phyloP scores from a whole-genome alignment of 2,797 vertebrate genomes.

The Crax fasciolata region DNA sequence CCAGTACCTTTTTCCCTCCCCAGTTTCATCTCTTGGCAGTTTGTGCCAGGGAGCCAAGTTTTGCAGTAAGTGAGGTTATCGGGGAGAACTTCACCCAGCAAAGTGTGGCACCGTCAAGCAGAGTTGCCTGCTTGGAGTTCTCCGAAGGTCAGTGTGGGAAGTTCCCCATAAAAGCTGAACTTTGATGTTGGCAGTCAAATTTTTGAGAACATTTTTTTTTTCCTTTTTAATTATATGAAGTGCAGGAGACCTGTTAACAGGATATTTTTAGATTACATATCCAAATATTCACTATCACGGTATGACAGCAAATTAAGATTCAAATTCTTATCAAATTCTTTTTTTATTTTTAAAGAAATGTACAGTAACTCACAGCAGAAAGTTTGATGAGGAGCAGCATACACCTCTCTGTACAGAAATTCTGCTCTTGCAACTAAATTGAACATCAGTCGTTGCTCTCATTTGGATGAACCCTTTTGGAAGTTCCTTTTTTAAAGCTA shows the following conservation, averaged over 20 bases:
- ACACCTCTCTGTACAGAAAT: background rate
- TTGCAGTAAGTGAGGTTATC: background rate
- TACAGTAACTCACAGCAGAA: background rate
- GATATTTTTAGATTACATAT: background rate
- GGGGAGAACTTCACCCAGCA: background rate
- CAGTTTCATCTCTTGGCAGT: background rate
- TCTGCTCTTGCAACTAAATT: background rate
- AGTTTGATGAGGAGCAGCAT: background rate
- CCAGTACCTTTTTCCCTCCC: background rate
- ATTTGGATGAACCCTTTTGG: slow-evolving; percentile 70
- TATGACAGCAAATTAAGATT: slow-evolving; percentile 21
- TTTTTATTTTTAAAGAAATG: background rate
- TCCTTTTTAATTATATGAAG: slow-evolving; percentile 23
- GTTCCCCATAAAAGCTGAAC: slow-evolving; percentile 37
- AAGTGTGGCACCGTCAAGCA: background rate
- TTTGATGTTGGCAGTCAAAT: slow-evolving; percentile 25
- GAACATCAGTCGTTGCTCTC: slow-evolving; percentile 47
- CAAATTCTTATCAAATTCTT: background rate
- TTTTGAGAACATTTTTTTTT: slow-evolving; percentile 23
- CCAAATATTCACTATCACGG: slow-evolving; percentile 3
- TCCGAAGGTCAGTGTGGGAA: slow-evolving; percentile 11
- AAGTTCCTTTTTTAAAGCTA: slow-evolving; percentile 61
- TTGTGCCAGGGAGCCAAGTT: background rate
- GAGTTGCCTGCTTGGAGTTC: background rate
- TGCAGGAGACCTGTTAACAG: background rate